Evolutionary conservation across 2,797 vertebrate species (phyloP).

Genomic region (Sphenopsis melanotis): DNA sequence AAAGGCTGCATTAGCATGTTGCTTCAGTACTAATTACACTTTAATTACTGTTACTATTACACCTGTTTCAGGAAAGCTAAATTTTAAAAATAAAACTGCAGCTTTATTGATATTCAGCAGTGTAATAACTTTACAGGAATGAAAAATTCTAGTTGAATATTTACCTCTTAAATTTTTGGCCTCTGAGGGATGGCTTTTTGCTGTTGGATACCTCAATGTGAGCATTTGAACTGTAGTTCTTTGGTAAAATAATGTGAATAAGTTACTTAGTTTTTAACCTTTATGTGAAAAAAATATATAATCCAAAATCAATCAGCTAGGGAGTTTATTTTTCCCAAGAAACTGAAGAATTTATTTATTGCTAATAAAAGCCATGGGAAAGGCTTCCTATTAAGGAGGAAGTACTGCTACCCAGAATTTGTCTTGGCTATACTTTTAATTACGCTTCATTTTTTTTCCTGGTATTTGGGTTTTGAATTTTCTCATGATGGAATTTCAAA

Average conservation of each 20-base stretch:
- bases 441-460: background rate
- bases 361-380: background rate
- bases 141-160: background rate
- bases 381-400: background rate
- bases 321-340: background rate
- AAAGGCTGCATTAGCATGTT: background rate
- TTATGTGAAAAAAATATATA: background rate
- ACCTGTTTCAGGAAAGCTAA: background rate
- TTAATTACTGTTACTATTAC: background rate
- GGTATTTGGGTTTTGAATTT: background rate
- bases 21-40: background rate
- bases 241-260: background rate
- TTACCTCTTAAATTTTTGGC: background rate
- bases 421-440: background rate
- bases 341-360: background rate
- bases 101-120: background rate
- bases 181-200: background rate
- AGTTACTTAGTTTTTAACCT: background rate
- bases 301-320: background rate
- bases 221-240: background rate
- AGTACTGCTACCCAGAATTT: background rate
- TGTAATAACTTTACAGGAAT: background rate
- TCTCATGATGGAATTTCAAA: background rate
- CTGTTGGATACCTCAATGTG: rapidly evolving
- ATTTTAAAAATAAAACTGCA: background rate